Conservation (phyloP, 1,140 invertebrate genomes). For the Eriosoma lanigerum region DNA sequence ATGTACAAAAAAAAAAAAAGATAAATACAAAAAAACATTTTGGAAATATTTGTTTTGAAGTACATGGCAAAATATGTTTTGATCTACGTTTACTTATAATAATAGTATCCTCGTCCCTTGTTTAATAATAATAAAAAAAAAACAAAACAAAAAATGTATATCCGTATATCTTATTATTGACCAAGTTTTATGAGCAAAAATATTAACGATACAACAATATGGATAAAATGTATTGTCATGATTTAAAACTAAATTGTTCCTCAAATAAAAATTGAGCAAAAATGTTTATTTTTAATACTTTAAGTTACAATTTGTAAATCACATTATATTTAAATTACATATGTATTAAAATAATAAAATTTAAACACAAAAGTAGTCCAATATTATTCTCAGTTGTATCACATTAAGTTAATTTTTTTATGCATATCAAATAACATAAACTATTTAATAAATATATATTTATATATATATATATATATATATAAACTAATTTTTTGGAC, state of each 20-base stretch:
- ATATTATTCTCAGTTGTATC: conserved; percentile 23
- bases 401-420: conserved; percentile 30
- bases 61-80: conserved; percentile 47
- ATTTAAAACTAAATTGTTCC: conserved; percentile 38
- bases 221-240: conserved; percentile 41
- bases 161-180: neutral
- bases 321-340: conserved; percentile 13
- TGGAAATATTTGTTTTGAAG: conserved; percentile 40
- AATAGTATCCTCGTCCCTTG: conserved; percentile 48
- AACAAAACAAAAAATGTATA: conserved; percentile 31
- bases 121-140: conserved; percentile 20
- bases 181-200: conserved; percentile 46
- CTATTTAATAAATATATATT: conserved; percentile 18
- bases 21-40: conserved; percentile 36
- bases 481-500: conserved; percentile 5
- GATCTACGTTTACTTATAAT: conserved; percentile 49
- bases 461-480: neutral
- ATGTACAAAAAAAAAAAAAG: conserved; percentile 44
- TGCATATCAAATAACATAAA: conserved; percentile 4
- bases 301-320: conserved; percentile 42
- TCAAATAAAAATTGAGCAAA: conserved; percentile 49
- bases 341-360: conserved; percentile 6
- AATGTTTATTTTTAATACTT: conserved; percentile 44
- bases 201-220: conserved; percentile 37
- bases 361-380: conserved; percentile 18